Evolutionary conservation across 2,113 vertebrate species (phyloP).

Genomic region (Glaucomys volans): DNA sequence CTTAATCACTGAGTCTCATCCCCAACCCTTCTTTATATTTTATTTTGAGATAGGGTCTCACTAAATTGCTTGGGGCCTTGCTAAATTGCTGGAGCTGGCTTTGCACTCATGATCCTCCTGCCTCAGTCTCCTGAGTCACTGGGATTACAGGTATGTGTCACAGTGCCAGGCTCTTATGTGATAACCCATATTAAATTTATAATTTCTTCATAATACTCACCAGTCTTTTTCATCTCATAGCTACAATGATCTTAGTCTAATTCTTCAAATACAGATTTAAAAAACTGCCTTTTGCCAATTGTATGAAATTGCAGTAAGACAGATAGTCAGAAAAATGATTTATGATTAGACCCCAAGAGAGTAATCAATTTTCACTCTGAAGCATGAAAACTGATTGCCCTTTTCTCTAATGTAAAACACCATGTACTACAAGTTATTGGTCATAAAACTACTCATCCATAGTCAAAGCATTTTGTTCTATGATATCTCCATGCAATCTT

Average conservation of each 20-base stretch:
- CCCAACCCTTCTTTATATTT: no score
- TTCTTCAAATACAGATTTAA: neutral
- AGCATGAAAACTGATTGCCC: constrained; percentile 57
- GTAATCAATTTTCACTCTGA: constrained; percentile 66
- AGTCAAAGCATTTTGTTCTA: constrained; percentile 16
- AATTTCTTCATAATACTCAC: constrained; percentile 17
- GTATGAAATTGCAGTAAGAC: constrained; percentile 30
- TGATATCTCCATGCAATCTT: constrained; percentile 32
- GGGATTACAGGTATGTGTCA: no score
- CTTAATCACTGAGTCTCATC: no score
- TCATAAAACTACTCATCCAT: constrained; percentile 56
- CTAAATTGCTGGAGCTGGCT: no score
- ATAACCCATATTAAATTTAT: constrained; percentile 1
- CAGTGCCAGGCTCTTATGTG: no score
- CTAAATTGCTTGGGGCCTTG: no score
- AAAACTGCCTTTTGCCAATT: neutral
- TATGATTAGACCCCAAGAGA: constrained; percentile 46
- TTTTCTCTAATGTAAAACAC: constrained; percentile 62
- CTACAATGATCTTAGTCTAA: neutral
- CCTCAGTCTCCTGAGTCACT: no score
- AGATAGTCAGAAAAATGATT: constrained; percentile 49
- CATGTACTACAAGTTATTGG: constrained; percentile 59
- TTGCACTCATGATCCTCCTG: no score
- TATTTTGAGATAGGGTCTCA: no score
- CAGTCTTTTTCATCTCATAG: neutral